Evolutionary conservation across 2,113 vertebrate species (phyloP).

Genomic region (Circaetus cinerascens): DNA sequence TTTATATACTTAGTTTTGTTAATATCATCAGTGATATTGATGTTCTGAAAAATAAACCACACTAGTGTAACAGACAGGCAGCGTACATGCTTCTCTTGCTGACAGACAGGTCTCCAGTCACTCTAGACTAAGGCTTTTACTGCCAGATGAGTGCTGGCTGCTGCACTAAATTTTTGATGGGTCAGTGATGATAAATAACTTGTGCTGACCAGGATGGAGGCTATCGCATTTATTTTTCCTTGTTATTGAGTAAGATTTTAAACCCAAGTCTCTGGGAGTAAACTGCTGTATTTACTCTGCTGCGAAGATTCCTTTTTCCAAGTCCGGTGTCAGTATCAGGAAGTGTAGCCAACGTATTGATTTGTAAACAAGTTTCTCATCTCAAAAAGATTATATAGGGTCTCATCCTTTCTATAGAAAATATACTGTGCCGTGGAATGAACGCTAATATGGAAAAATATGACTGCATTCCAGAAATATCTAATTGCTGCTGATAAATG

Average conservation of each 20-base stretch:
- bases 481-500: neutral
- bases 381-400: neutral
- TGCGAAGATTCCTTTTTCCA: neutral
- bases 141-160: neutral
- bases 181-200: neutral
- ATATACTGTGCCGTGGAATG: neutral
- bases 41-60: neutral
- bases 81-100: neutral
- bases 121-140: neutral
- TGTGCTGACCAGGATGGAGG: neutral
- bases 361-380: neutral
- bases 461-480: neutral
- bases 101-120: neutral
- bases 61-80: neutral
- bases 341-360: neutral
- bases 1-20: neutral
- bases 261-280: neutral
- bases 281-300: neutral
- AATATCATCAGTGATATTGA: neutral
- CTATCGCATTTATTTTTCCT: neutral
- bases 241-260: neutral
- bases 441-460: neutral
- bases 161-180: neutral
- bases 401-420: neutral
- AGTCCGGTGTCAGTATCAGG: neutral